Percentiles rank a stretch among this genome's conserved stretches.
Evolutionary conservation across 2,888 invertebrate species (phyloP).

Genomic region (Epiblema foenella): DNA sequence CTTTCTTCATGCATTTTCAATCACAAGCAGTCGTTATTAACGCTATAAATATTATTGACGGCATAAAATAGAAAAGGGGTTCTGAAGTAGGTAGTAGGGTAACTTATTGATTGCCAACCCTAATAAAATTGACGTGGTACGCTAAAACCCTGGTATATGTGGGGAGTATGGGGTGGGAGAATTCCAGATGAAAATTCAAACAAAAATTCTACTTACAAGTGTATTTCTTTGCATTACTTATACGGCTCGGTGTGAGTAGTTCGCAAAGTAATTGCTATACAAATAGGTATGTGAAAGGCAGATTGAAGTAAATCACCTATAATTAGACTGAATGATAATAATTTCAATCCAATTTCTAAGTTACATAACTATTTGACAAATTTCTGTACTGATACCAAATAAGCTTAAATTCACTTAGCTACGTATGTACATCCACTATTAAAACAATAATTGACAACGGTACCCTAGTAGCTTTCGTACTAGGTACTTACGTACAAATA

Average conservation of each 20-base stretch:
- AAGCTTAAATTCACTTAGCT: neutral
- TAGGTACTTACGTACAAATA: too few species aligned
- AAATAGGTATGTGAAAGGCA: neutral
- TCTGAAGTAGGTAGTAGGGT: constrained; percentile 62
- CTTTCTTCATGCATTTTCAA: constrained; percentile 49
- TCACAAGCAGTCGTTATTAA: constrained; percentile 55
- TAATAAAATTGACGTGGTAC: constrained; percentile 75
- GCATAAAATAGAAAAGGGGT: constrained; percentile 66
- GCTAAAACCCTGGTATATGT: constrained; percentile 73
- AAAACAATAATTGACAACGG: too few species aligned
- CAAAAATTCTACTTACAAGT: constrained; percentile 59
- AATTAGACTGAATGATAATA: neutral
- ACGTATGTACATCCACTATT: too few species aligned
- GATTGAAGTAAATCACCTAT: neutral
- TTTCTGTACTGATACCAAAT: neutral
- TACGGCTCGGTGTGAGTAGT: constrained; percentile 11
- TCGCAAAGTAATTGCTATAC: constrained; percentile 5
- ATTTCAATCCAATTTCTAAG: neutral
- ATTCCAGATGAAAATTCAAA: constrained; percentile 65
- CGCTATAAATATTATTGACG: constrained; percentile 50
- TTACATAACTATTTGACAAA: neutral
- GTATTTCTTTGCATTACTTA: constrained; percentile 12
- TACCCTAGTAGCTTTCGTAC: too few species aligned
- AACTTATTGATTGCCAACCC: constrained; percentile 79
- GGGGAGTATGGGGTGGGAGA: constrained; percentile 66